phyloP scores from a whole-genome alignment of 2,113 vertebrate species.

The Actinemys pallida region DNA sequence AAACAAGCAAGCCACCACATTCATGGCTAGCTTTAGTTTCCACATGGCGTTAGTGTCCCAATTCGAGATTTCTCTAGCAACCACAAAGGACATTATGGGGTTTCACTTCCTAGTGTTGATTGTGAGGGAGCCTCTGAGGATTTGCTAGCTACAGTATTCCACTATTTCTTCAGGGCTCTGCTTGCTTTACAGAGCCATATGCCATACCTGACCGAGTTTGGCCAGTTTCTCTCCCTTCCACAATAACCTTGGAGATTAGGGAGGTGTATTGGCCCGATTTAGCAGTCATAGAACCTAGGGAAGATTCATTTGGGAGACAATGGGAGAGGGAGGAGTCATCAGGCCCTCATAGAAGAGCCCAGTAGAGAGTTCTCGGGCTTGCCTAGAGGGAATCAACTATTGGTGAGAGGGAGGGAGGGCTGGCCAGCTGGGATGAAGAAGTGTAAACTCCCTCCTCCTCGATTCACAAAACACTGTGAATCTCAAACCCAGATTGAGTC shows the following conservation, averaged over 20 bases:
- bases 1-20: not conserved
- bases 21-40: not conserved
- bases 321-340: not conserved
- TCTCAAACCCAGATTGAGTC: not conserved
- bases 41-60: not conserved
- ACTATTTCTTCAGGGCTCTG: not conserved
- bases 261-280: not conserved
- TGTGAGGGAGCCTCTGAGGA: not conserved
- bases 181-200: too few relatives aligned
- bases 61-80: not conserved
- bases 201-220: not conserved
- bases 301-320: not conserved
- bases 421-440: not conserved
- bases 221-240: not conserved
- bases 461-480: not conserved
- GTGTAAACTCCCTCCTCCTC: not conserved
- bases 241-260: not conserved
- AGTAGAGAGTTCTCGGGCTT: not conserved
- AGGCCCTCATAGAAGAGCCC: not conserved
- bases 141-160: not conserved
- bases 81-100: not conserved
- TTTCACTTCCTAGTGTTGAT: not conserved
- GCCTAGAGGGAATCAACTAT: not conserved
- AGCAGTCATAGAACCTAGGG: not conserved
- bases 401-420: not conserved